Conservation (phyloP, 2,797 vertebrate species). For the Podarcis lilfordi region DNA sequence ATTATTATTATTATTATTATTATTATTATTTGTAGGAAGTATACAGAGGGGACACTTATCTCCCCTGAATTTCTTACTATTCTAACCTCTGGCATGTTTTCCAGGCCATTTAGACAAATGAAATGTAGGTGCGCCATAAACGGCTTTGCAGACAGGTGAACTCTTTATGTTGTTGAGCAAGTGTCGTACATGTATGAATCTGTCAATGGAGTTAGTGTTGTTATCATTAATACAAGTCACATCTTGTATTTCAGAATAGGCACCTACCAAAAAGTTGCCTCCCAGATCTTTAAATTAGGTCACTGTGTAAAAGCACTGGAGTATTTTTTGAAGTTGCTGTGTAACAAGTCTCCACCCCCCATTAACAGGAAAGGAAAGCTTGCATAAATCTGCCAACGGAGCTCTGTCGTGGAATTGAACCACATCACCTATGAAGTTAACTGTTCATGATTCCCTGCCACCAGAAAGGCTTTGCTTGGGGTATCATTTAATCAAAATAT, state of each 20-base stretch:
- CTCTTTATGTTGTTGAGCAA: conserved; percentile 11
- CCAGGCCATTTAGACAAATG: not conserved
- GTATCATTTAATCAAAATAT: not conserved
- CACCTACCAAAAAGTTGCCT: conserved; percentile 52
- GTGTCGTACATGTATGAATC: conserved; percentile 25
- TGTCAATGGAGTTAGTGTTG: conserved; percentile 25
- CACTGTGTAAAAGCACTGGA: conserved; percentile 3
- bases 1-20: too few relatives aligned
- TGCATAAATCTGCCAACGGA: not conserved
- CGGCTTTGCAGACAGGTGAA: not conserved
- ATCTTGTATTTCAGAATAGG: conserved; percentile 55
- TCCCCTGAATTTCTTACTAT: not conserved
- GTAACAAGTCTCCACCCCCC: not conserved
- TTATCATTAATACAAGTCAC: conserved; percentile 53
- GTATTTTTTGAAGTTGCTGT: conserved; percentile 8
- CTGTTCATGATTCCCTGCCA: not conserved
- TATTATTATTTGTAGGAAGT: too few relatives aligned
- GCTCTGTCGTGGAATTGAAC: not conserved
- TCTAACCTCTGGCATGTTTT: not conserved
- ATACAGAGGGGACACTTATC: not conserved
- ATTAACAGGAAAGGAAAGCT: conserved; percentile 16
- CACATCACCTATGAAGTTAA: conserved; percentile 9
- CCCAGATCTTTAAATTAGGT: conserved; percentile 65
- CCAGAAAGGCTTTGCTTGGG: not conserved
- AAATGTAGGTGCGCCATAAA: not conserved